Base-by-base conservation (phyloP, 2,888 invertebrate genomes). In the Hyposoter dolosus region DNA sequence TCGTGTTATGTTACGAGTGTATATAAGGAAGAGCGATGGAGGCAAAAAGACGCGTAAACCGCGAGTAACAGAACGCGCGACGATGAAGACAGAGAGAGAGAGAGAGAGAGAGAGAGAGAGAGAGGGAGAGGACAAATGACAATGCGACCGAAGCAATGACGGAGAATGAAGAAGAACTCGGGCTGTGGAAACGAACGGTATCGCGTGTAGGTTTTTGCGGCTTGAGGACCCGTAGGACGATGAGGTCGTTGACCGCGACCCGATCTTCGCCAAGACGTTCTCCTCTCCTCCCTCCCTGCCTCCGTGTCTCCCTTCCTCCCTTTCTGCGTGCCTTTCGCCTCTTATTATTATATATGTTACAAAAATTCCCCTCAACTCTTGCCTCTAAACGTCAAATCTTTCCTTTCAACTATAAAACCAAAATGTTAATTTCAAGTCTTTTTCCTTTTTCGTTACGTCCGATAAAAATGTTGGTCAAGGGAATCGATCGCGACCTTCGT, bases 191-290 rank as follows among this genome's bases (percentile, higher is more conserved):
- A 76, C 78, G 72, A 93, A 93, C 93, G 92, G 91, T 92, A 93
- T 92, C 93, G 92, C 93, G 92, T 92, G 93, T 92, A 91, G 89
- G 92, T 93, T 93, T 93, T 93, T 93, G 92, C 93, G 91, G 92
- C 91, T 92, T 90, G 90, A 92, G 90, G 91, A 92, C 90, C 85
- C 88, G 86, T 85, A 91, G 89, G 91, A 91, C 89, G 89, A 76
- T 15, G 65, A 47, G 92, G 92, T 92, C 92, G 91, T 92, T 86
- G 92, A 91, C 91, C 90, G 89, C 82, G 75, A 79, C 69, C 82
- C 19, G 63, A 40, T 86, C 72, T 84, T 80, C 86, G 78, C 83
- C 80, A 83, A 79, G 77, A 65, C 56, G 60, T 35, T 56, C 50
- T 71, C 74, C 40, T 71, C 47, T 60, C 78, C 65, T 63, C 69